These are phyloP conservation scores for Oreohelix idahoensis DNA, from an alignment of 1,140 invertebrate genomes.

Conservation along the genomic window DNA sequence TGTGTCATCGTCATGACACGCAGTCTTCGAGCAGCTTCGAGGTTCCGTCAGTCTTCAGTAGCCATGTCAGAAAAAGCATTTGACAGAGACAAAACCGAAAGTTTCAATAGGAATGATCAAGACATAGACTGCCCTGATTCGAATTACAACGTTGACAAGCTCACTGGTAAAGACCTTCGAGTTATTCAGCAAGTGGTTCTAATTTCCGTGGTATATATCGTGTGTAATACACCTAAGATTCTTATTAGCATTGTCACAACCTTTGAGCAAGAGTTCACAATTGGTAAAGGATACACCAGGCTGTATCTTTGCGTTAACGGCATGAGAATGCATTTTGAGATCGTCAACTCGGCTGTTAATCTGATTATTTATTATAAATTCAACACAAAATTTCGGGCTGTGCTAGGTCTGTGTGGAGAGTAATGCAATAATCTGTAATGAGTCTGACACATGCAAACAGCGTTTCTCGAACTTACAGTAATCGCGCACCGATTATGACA, in stretches of 20 bases:
- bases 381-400: background rate
- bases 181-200: background rate
- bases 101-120: background rate
- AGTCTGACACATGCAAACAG: no score
- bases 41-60: background rate
- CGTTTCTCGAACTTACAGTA: no score
- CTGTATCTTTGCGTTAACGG: background rate
- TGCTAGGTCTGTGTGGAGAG: no score
- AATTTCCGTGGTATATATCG: no score
- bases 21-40: background rate
- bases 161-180: background rate
- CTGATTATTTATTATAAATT: background rate
- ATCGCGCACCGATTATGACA: no score
- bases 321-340: background rate
- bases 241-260: background rate
- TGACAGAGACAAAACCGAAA: background rate
- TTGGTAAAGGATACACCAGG: background rate
- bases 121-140: no score
- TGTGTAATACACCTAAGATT: conserved; percentile 1
- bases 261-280: background rate
- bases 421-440: no score
- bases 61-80: no score
- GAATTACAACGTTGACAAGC: no score
- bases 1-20: conserved; percentile 5
- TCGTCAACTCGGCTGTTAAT: background rate